Evolutionary conservation across 2,797 vertebrate species (phyloP).

Genomic region (Echiichthys vipera): DNA sequence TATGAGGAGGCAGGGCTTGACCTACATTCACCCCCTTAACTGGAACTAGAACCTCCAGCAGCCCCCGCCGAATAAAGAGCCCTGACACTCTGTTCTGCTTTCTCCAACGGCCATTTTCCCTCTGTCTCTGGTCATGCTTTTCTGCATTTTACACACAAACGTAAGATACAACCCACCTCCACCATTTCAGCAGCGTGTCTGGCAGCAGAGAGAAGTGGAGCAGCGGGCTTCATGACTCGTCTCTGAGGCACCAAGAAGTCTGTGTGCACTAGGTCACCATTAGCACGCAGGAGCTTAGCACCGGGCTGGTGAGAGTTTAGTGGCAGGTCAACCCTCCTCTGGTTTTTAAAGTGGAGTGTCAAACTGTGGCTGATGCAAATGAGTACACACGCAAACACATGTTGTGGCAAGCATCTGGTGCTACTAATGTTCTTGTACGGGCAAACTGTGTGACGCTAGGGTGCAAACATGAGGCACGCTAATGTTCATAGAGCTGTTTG

Average conservation of each 20-base stretch:
- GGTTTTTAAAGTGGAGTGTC: slow-evolving; percentile 66
- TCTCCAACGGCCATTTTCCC: slow-evolving; percentile 32
- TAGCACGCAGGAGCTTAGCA: slow-evolving; percentile 73
- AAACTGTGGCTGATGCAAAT: slow-evolving; percentile 71
- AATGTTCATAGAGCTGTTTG: slow-evolving; percentile 32
- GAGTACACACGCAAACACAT: slow-evolving; percentile 54
- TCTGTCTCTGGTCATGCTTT: slow-evolving; percentile 27
- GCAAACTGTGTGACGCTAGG: slow-evolving; percentile 35
- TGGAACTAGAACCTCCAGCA: slow-evolving; percentile 66
- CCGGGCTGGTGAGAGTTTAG: slow-evolving; percentile 71
- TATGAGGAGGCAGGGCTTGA: slow-evolving; percentile 80
- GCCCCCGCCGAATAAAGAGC: slow-evolving; percentile 57
- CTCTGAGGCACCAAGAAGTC: slow-evolving; percentile 68
- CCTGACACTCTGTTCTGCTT: slow-evolving; percentile 44
- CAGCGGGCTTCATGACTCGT: slow-evolving; percentile 60
- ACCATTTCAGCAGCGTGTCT: slow-evolving; percentile 30
- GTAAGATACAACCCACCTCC: slow-evolving; percentile 9
- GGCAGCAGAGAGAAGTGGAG: slow-evolving; percentile 65
- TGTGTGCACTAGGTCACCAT: slow-evolving; percentile 75
- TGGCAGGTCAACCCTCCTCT: slow-evolving; percentile 68
- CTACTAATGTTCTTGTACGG: slow-evolving; percentile 39
- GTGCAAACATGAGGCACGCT: slow-evolving; percentile 34
- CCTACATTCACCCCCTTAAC: slow-evolving; percentile 82
- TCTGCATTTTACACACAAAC: slow-evolving; percentile 13
- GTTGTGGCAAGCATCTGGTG: slow-evolving; percentile 55